Conservation (phyloP, 2,113 vertebrate genomes). For the Thomomys bottae region DNA sequence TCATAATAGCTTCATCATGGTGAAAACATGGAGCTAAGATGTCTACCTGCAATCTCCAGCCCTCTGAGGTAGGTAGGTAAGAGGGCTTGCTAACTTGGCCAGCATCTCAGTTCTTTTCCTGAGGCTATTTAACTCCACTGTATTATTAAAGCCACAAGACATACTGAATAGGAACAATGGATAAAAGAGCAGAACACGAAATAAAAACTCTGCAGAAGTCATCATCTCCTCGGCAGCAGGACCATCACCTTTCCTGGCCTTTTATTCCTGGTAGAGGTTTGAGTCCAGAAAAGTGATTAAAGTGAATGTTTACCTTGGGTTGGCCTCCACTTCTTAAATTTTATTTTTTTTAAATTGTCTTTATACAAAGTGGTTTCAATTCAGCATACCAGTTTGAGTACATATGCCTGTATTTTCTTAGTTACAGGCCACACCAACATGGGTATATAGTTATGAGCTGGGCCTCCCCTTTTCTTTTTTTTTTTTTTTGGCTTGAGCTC, state of each 20-base stretch:
- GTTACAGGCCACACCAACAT: no score
- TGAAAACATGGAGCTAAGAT: not conserved
- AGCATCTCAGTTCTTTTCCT: not conserved
- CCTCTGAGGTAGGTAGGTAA: not conserved
- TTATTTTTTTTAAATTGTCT: no score
- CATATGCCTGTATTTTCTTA: no score
- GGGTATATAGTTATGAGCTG: no score
- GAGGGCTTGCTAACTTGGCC: not conserved
- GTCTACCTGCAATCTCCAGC: not conserved
- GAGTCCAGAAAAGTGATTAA: no score
- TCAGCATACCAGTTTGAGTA: no score
- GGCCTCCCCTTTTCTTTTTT: no score
- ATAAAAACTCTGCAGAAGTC: not conserved
- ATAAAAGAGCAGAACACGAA: not conserved
- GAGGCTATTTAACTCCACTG: not conserved
- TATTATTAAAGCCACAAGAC: not conserved
- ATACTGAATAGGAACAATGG: no score
- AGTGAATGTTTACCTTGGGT: no score
- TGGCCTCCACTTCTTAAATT: no score
- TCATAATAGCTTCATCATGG: not conserved
- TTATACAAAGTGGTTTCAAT: no score
- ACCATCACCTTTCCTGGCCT: not conserved
- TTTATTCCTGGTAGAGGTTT: not conserved
- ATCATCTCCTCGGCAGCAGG: not conserved
- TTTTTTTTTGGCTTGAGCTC: no score